Evolutionary conservation across 2,888 invertebrate species (phyloP), one percentile per base, ranked within the genome.

Genomic region (Volucella bombylans): DNA sequence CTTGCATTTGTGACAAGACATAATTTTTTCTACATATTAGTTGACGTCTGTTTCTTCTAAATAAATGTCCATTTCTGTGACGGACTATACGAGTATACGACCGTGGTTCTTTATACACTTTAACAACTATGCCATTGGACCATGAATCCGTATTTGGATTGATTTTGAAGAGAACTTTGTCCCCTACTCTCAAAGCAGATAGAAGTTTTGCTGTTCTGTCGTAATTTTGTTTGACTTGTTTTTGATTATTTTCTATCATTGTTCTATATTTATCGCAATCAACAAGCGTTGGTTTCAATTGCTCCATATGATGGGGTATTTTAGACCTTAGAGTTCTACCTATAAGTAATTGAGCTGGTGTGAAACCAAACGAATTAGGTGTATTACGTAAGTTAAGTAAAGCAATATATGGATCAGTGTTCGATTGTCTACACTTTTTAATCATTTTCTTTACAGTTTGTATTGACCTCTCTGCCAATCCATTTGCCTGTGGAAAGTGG

Each of bases 401-500:
- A 18, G 65, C 39, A 11, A 64, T 64, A 23, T 78, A 74, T 38
- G 18, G 52, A 49, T 86, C 83, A 12, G 77, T 79, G 14, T 62
- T 54, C 54, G 57, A 50, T 50, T 81, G 45, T 15, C 47, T 55
- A 39, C 65, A 81, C 47, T 86, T 85, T 12, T 12, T 15, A 45
- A 85, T 61, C n/a, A 77, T 38, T 61, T 72, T 80, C 69, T 85
- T 82, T n/a, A 87, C 49, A 1, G 79, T 82, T 64, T 85, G 65
- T 45, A 87, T 68, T 14, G 85, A 65, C 50, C 86, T 57, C 59
- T 87, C 83, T 39, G 86, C 82, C 18, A 86, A 47, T 1, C 87
- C 87, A 67, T 87, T 87, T 9, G 87, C 81, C 65, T 82, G 80
- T 9, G 76, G 78, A 38, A 86, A 54, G 54, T 82, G 71, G n/a